Evolutionary conservation across 2,797 vertebrate species (phyloP), one percentile per base, ranked within the genome.

Genomic region (Thaleichthys pacificus): DNA sequence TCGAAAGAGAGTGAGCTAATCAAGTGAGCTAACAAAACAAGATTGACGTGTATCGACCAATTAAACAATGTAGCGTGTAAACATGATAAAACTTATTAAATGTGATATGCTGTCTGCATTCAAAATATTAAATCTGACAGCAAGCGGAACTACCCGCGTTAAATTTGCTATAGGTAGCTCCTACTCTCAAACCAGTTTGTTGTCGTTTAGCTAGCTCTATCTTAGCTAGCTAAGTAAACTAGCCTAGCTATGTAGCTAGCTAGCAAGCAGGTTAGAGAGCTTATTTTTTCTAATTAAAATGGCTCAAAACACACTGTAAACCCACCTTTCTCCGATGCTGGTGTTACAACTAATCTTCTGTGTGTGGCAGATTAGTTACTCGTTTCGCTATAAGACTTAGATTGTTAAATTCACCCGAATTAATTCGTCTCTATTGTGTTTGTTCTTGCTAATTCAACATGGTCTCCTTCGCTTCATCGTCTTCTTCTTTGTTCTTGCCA

Each of bases 361-460:
- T 76, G 65, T 70, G 78, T 51, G 66, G 76, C 73, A 75, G 73
- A 64, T 82, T 64, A 26, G 72, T 69, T 70, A 19, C 62, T 75
- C 62, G 56, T 78, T 67, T 74, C 14, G 28, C 2, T 71, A 78
- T 73, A 72, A 60, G 71, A 71, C 42, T 71, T 77, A 30, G 70
- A 69, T 79, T 74, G 64, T 26, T 67, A 80, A 54, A 77, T 83
- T 83, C 73, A 60, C 73, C 80, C 79, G 78, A 87, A 83, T 86
- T 87, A 88, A 85, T 77, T 90, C 81, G 80, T 73, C 70, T 91
- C 90, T 92, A 87, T 93, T 93, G 89, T 92, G 88, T 89, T 90
- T 90, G 85, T 86, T 89, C 86, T 90, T 86, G 84, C 88, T 89
- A 91, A 89, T 91, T 91, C 90, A 93, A 93, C 89, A 93, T 92